Conservation (phyloP, 2,797 vertebrate species). For the Catostomus latipinnis region DNA sequence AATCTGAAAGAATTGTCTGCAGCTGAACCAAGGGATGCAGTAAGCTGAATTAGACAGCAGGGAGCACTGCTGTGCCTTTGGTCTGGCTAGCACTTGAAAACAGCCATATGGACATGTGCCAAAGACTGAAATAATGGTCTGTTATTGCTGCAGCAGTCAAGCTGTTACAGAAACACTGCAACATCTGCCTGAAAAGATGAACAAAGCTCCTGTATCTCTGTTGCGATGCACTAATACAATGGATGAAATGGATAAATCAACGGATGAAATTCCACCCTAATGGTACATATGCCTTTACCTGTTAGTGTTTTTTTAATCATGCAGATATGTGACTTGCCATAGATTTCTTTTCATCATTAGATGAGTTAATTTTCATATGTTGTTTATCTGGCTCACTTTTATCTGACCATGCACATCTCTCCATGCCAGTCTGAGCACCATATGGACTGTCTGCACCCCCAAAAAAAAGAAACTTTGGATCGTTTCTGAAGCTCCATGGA, state of each 20-base stretch:
- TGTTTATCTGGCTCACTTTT: too few species aligned
- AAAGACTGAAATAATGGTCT: neutral
- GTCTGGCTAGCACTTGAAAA: neutral
- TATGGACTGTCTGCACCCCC: too few species aligned
- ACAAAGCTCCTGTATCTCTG: neutral
- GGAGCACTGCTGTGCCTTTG: neutral
- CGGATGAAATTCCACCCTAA: neutral
- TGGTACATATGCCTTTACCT: neutral
- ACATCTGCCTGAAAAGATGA: conserved; percentile 1
- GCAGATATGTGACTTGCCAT: neutral
- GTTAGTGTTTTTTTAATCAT: neutral
- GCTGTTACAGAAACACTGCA: conserved; percentile 6
- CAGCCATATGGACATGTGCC: neutral
- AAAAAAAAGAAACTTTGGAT: too few species aligned
- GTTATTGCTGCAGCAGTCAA: conserved; percentile 22
- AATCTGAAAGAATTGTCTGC: neutral
- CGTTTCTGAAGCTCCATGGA: too few species aligned
- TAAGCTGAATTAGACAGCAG: neutral
- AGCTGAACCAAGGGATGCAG: neutral
- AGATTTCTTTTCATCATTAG: too few species aligned
- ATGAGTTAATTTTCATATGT: too few species aligned
- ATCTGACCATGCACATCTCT: too few species aligned
- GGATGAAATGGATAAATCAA: neutral
- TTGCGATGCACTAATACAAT: neutral
- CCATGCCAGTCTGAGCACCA: too few species aligned